Base-by-base conservation (phyloP, 2,888 invertebrate genomes). In the Ennomos fuscantarius region DNA sequence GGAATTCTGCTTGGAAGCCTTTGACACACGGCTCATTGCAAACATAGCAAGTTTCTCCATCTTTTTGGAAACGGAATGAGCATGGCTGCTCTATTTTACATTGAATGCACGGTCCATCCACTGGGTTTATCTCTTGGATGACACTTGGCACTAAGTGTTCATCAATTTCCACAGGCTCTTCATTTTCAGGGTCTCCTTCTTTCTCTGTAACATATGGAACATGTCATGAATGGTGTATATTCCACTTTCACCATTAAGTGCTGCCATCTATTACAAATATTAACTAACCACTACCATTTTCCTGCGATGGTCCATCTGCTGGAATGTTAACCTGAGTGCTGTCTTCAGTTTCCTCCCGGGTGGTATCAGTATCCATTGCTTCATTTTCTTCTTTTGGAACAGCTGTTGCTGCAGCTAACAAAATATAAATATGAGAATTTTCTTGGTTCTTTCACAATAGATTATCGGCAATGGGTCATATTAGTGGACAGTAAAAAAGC, bases 21-120 rank as follows among this genome's bases (percentile, higher is more conserved):
- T 83, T 84, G 10, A 93, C 76, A 70, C 95, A 95, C 13, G 76
- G 74, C 11, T 93, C 86, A 33, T 75, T 80, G 71, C 94, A 95
- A 15, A 94, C 69, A 55, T 84, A 86, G 9, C 73, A 73, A 1
- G 66, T 69, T 34, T 85, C 82, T 8, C 73, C 75, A 1, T 89
- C 82, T 60, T 85, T 81, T 3, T 67, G 68, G 57, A 83, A 84
- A 34, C 85, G 76, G 69, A 78, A 93, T 3, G 69, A 71, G 66
- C 93, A 93, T 0, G 73, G 60, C 8, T 74, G 76, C 10, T 76
- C 77, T 11, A 62, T 62, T 1, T 82, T 79, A 68, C 94, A 94
- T 52, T 93, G 88, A 24, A 84, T 63, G 71, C 94, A 94, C 9
- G 73, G 78, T 33, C 84, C 74, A n/a, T 87, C 81, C 2, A 74